Base-by-base conservation (phyloP, 2,113 vertebrate genomes). In the Talpa occidentalis region DNA sequence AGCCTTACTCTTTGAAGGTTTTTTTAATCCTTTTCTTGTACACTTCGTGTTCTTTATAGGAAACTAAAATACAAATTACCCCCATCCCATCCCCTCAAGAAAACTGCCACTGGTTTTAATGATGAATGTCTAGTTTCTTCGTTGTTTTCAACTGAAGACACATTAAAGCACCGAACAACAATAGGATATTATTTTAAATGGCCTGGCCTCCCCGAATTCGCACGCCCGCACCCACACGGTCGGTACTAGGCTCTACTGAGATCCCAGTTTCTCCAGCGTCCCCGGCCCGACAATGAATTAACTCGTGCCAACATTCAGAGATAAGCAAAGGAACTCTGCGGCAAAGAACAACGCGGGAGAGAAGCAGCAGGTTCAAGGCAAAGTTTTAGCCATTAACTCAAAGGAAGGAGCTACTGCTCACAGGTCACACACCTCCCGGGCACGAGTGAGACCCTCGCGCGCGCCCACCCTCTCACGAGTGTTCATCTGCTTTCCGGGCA, bases 301-400 rank as follows among this genome's bases (percentile, higher is more conserved):
- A 81, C 54, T 52, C 42, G 32, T 9, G 2, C 44, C 44, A 64
- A 90, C 49, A 67, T 42, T 54, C 85, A 44, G 47, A 22, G 21
- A n/a, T 9, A n/a, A 83, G 69, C 88, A 37, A 73, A 66, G 54
- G 22, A 92, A 94, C 89, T 93, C 26, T 35, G 47, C 42, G 28
- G 37, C 67, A 66, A 70, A 78, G 67, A 42, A 35, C 7, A 30
- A 16, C 28, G 30, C 21, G 10, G 9, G 49, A 76, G 49, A 3
- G 12, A 73, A 67, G 54, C 10, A 52, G n/a, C 47, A 6, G 60
- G 24, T 40, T 42, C 52, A 11, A 2, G 28, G 72, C 40, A 42
- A 40, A 62, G n/a, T 85, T 72, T 30, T 24, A 16, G 10, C 47
- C n/a, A 40, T 32, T 30, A 64, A 88, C 26, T 56, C 52, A 40